Base-by-base conservation (phyloP, 1,140 invertebrate genomes). In the Potamilus streckersoni region DNA sequence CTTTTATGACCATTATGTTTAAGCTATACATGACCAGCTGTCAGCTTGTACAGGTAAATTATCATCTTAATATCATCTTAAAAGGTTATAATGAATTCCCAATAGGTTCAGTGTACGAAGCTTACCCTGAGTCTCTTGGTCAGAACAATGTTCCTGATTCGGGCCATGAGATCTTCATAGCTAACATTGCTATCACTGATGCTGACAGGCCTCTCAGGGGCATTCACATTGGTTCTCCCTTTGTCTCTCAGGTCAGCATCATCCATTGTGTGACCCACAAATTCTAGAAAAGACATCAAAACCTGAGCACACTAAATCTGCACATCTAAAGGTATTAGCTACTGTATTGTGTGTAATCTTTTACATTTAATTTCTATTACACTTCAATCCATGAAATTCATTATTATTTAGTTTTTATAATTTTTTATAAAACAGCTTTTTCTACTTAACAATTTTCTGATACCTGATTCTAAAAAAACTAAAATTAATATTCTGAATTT, bases 121-220 rank as follows among this genome's bases (percentile, higher is more conserved):
- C 85, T 76, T 83, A 90, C 89, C 80, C 89, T 83, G 2, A 87
- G 81, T 75, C 89, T 83, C 79, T 88, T 89, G 5, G 82, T 83
- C 14, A 90, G 83, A 5, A 88, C 86, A 78, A 88, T 85, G 69
- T 86, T 84, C 64, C 88, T 81, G 63, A 90, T 89, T 64, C 88
- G 79, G 27, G 85, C 77, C 86, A 90, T 87, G 20, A 90, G 79
- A 58, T 89, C 86, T 57, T 89, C 88, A 76, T 89, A 84, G 59
- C 78, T 80, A 16, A 89, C 86, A 76, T 78, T 83, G 56, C 81
- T 80, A 27, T 85, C 80, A 11, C 74, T 65, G 31, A 80, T 83
- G 6, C 82, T 82, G 16, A 78, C 68, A n/a, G 76, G 62, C 59
- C 66, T 76, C n/a, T 85, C 84, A 55, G 79, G 69, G 5, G 80